Evolutionary conservation across 2,797 vertebrate genomes (phyloP).

Genomic region (Xerus rutilus): DNA sequence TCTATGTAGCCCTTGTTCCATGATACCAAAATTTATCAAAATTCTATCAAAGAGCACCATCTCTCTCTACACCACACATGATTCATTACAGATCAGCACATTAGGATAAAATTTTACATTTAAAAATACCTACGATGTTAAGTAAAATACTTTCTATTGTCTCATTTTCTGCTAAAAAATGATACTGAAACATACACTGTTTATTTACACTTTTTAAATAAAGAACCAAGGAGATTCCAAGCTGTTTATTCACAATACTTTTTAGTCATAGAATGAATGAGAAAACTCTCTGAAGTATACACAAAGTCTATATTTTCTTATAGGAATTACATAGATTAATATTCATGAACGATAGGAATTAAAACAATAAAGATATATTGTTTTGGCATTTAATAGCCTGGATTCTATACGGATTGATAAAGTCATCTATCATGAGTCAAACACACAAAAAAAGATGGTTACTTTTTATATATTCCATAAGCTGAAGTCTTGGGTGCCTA

Average conservation of each 20-base stretch:
- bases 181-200: background rate
- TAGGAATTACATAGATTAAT: conserved; percentile 41
- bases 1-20: background rate
- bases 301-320: conserved; percentile 13
- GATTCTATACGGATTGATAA: conserved; percentile 10
- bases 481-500: background rate
- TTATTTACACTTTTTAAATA: conserved; percentile 7
- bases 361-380: conserved; percentile 28
- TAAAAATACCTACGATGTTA: conserved; percentile 7
- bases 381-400: background rate
- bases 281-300: background rate
- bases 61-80: background rate
- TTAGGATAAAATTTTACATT: conserved; percentile 53
- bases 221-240: background rate
- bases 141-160: background rate
- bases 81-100: background rate
- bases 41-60: background rate
- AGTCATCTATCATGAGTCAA: background rate
- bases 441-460: background rate
- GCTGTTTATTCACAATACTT: background rate
- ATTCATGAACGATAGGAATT: conserved; percentile 34
- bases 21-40: conserved; percentile 18
- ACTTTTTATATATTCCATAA: background rate
- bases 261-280: conserved; percentile 1
- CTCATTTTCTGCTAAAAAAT: conserved; percentile 32